These are phyloP conservation scores for Drosophila yooni DNA, from an alignment of 2,888 invertebrate genomes.

Conservation along the genomic window DNA sequence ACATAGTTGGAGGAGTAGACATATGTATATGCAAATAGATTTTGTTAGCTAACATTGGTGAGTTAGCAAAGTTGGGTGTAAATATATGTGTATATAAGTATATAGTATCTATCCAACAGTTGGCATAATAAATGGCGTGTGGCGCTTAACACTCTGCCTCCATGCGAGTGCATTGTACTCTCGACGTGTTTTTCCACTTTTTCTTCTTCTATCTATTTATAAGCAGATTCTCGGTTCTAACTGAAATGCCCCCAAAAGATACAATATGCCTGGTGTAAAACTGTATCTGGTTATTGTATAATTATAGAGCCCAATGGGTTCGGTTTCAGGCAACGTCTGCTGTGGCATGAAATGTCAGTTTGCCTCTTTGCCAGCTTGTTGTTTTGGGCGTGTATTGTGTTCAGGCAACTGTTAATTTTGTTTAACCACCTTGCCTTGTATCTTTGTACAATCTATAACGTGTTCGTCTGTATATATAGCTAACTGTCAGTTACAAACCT, in stretches of 20 bases:
- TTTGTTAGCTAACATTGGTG: conserved; percentile 26
- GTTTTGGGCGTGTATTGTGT: conserved; percentile 59
- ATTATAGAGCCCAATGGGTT: conserved; percentile 67
- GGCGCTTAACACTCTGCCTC: conserved; percentile 64
- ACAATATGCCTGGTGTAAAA: conserved; percentile 9
- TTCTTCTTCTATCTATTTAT: conserved; percentile 5
- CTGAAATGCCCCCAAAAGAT: conserved; percentile 56
- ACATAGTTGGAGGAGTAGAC: background rate
- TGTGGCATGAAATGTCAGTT: conserved; percentile 33
- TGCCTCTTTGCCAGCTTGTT: conserved; percentile 18
- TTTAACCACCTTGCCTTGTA: conserved; percentile 64
- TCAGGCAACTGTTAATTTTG: conserved; percentile 80
- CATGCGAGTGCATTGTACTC: conserved; percentile 73
- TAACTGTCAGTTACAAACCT: conserved; percentile 66
- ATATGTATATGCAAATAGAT: conserved; percentile 24
- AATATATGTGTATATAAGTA: background rate
- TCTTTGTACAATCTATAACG: conserved; percentile 65
- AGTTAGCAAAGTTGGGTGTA: background rate
- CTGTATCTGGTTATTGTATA: conserved; percentile 51
- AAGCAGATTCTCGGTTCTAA: conserved; percentile 56
- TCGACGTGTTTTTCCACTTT: conserved; percentile 10
- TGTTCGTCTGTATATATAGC: conserved; percentile 55
- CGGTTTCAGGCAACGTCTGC: conserved; percentile 8
- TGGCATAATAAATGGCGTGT: conserved; percentile 78
- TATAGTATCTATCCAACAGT: conserved; percentile 18